These are phyloP conservation scores for Sebastes taczanowskii DNA, from an alignment of 2,797 vertebrate genomes.

Conservation along the genomic window DNA sequence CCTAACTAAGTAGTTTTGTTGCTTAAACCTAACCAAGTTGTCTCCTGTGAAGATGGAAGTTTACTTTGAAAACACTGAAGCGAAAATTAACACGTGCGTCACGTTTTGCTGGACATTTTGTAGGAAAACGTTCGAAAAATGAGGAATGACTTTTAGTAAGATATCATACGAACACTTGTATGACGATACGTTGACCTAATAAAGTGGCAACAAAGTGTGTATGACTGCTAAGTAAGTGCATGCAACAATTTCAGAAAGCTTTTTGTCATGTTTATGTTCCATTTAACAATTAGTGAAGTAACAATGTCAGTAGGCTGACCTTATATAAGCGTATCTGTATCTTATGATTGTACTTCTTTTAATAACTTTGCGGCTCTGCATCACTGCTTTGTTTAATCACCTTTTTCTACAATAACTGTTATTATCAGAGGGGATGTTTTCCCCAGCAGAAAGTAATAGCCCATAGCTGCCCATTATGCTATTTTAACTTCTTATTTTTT, in stretches of 20 bases:
- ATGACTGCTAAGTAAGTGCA: neutral
- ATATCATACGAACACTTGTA: too few relatives aligned
- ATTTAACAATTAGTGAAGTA: neutral
- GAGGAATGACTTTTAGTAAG: too few relatives aligned
- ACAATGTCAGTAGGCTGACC: neutral
- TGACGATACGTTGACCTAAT: too few relatives aligned
- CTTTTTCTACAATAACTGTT: constrained; percentile 20
- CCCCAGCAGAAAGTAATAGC: constrained; percentile 20
- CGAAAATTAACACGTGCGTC: too few relatives aligned
- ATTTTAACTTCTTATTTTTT: neutral
- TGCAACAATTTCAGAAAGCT: neutral
- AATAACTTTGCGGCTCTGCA: constrained; percentile 32
- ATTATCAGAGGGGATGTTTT: constrained; percentile 29
- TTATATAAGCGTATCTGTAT: neutral
- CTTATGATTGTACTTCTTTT: constrained; percentile 14
- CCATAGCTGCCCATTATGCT: constrained; percentile 25
- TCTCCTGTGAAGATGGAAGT: too few relatives aligned
- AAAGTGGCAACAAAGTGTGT: neutral
- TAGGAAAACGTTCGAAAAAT: too few relatives aligned
- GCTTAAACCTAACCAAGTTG: too few relatives aligned
- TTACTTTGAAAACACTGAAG: too few relatives aligned
- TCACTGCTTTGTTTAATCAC: constrained; percentile 37
- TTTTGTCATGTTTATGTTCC: neutral
- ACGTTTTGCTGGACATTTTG: too few relatives aligned
- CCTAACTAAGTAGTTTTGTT: too few relatives aligned